Conservation (phyloP, 2,888 invertebrate genomes). For the Hypercompe scribonia region DNA sequence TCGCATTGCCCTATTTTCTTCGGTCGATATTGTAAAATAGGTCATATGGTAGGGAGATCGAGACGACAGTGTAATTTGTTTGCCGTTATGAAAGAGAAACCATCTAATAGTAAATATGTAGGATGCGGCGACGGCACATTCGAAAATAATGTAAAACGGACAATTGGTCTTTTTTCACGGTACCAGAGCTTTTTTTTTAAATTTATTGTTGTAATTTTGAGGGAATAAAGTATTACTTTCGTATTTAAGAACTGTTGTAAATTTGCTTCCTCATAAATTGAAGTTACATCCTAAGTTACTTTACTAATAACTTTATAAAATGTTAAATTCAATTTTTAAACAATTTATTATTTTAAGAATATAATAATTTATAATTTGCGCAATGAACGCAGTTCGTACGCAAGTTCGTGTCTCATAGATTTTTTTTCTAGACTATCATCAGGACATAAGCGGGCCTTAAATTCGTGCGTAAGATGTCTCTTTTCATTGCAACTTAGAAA, state of each 20-base stretch:
- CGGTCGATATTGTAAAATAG: conserved; percentile 18
- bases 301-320: conserved; percentile 5
- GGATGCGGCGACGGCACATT: neutral
- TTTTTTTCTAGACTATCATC: too few species aligned
- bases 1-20: conserved; percentile 18
- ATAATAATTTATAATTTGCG: neutral
- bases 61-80: neutral
- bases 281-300: neutral
- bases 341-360: conserved; percentile 9
- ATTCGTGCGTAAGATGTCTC: too few species aligned
- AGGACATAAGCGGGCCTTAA: too few species aligned
- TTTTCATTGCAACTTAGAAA: too few species aligned
- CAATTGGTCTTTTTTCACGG: too few species aligned
- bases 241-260: neutral
- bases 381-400: too few species aligned
- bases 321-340: neutral
- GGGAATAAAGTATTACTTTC: too few species aligned
- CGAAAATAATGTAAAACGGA: neutral
- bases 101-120: neutral
- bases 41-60: conserved; percentile 6
- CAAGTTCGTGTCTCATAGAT: too few species aligned
- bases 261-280: neutral
- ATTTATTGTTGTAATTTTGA: too few species aligned
- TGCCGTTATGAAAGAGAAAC: neutral
- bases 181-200: too few species aligned